These are phyloP conservation scores for Hydrozoanthus tunicans DNA, from an alignment of 64 coral and sea anemone genomes.

Conservation along the genomic window DNA sequence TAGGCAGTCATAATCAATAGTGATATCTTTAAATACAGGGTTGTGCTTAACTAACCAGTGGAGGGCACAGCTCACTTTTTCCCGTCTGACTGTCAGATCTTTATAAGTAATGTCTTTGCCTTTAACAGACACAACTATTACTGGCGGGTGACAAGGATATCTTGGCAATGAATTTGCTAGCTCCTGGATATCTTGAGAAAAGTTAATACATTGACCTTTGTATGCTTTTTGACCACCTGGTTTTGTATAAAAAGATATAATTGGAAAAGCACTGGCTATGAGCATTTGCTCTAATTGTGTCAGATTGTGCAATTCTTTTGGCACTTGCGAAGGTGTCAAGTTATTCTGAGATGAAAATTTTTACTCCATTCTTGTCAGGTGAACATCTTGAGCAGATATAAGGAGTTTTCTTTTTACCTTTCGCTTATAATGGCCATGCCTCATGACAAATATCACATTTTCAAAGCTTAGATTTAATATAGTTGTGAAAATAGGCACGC, in stretches of 20 bases:
- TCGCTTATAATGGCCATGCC: not conserved
- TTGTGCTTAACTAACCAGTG: not conserved
- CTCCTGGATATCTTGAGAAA: not conserved
- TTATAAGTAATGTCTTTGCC: not conserved
- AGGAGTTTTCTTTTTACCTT: not conserved
- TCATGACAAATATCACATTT: too few species aligned
- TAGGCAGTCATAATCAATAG: conserved; percentile 3
- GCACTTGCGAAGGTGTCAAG: not conserved
- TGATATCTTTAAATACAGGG: not conserved
- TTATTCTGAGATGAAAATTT: conserved; percentile 4
- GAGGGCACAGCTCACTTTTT: not conserved
- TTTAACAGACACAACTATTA: not conserved
- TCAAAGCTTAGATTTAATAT: too few species aligned
- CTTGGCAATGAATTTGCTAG: not conserved
- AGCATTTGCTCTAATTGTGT: not conserved
- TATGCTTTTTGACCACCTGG: conserved; percentile 3
- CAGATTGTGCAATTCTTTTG: not conserved
- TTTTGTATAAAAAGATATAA: not conserved
- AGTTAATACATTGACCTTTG: conserved; percentile 4
- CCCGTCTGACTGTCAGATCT: not conserved
- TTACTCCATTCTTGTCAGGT: not conserved
- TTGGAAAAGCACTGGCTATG: too few species aligned
- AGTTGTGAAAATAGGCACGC: too few species aligned
- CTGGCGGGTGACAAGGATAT: not conserved
- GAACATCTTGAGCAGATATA: not conserved